Evolutionary conservation across 2,888 invertebrate species (phyloP), one percentile per base, ranked within the genome.

Genomic region (Dolomedes plantarius): DNA sequence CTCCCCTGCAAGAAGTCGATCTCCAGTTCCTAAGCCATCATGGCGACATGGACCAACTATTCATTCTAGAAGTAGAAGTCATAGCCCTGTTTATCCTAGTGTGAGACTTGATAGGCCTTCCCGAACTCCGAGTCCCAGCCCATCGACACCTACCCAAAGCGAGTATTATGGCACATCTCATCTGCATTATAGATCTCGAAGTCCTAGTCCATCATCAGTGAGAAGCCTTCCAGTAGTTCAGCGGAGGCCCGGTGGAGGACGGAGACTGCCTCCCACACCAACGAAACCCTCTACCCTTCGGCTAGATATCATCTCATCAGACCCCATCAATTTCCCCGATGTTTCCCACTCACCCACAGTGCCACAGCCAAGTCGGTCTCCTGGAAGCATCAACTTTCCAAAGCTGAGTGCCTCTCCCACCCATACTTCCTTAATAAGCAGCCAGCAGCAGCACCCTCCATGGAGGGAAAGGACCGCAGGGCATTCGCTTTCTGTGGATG

Each of bases 361-460:
- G 67, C 91, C 91, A 23, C 91, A 91, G 87, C 81, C 90, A 39
- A 90, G 89, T 77, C 86, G 88, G 32, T 88, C 89, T 27, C 91
- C 92, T 7, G 91, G 90, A 62, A 91, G 90, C 88, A 92, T 96
- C 91, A 97, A 97, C 93, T 97, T 98, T 93, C 96, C 97, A 90
- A 96, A 96, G 93, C 94, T 98, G 92, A 97, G 96, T 93, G 95
- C 97, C 90, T 98, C 98, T 91, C 98, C 98, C 89, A 98, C 98
- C 90, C 97, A 96, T 92, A 90, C 41, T 23, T 56, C 69, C 69
- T 46, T 31, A 90, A 85, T 90, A 90, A 74, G 88, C 56, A 65
- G 50, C 32, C 68, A 68, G 36, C 81, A 74, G 75, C 74, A 74
- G 65, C 71, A 67, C 62, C 74, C 79, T 56, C 79, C 72, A 1